phyloP scores from a whole-genome alignment of 2,888 invertebrate species.

The Zaprionus lineosus region DNA sequence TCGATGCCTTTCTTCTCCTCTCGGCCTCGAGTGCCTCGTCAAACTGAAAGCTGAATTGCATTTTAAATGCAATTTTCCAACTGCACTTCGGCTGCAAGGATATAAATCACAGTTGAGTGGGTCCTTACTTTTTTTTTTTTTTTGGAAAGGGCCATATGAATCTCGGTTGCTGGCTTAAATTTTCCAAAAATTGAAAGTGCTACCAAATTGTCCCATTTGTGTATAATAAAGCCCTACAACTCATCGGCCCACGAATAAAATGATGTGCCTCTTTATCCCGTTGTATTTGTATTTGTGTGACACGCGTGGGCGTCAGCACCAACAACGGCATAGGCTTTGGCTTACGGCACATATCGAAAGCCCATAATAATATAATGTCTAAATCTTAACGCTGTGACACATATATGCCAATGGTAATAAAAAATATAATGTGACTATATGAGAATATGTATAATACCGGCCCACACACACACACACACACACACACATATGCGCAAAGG shows the following conservation, averaged over 20 bases:
- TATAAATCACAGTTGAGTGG: slow-evolving; percentile 40
- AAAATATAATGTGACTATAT: slow-evolving; percentile 33
- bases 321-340: slow-evolving; percentile 51
- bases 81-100: slow-evolving; percentile 21
- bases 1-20: background rate
- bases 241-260: slow-evolving; percentile 42
- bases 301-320: slow-evolving; percentile 48
- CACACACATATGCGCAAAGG: slow-evolving; percentile 11
- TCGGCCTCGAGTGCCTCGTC: background rate
- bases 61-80: slow-evolving; percentile 38
- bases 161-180: no score
- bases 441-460: slow-evolving; percentile 7
- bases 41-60: slow-evolving; percentile 49
- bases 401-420: slow-evolving; percentile 64
- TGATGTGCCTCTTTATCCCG: slow-evolving; percentile 38
- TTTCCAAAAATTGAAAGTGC: slow-evolving; percentile 52
- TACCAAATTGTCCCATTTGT: slow-evolving; percentile 42
- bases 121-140: background rate
- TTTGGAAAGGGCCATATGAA: no score
- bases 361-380: slow-evolving; percentile 63
- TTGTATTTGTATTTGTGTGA: slow-evolving; percentile 1
- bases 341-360: slow-evolving; percentile 50
- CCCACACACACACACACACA: slow-evolving; percentile 16
- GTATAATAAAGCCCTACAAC: slow-evolving; percentile 36
- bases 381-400: slow-evolving; percentile 66